Percentiles rank a stretch among this genome's conserved stretches.
Conservation (phyloP, 2,797 vertebrate species). For the Poliocrania exsul region DNA sequence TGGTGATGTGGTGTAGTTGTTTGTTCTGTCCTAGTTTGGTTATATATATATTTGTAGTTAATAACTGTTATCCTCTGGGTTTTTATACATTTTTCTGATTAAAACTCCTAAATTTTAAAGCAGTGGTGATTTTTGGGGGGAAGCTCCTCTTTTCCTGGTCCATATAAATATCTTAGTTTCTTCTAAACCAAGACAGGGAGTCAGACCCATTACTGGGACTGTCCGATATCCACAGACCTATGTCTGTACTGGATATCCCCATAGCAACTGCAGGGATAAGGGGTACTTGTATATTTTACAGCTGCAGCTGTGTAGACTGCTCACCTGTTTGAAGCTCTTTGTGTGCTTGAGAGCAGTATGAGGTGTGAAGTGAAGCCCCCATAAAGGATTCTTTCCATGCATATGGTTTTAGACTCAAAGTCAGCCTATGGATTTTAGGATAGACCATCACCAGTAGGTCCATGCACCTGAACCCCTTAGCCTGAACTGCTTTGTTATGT, state of each 20-base stretch:
- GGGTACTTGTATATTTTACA: rapidly evolving
- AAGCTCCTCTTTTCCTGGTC: too few relatives aligned
- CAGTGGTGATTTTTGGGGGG: too few relatives aligned
- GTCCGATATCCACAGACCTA: neutral
- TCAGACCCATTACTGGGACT: neutral
- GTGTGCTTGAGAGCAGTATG: rapidly evolving
- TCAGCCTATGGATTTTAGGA: neutral
- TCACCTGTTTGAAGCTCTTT: neutral
- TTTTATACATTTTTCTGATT: too few relatives aligned
- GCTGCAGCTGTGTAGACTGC: rapidly evolving
- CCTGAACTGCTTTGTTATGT: neutral
- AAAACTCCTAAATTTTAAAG: too few relatives aligned
- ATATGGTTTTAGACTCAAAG: neutral
- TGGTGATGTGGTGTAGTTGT: too few relatives aligned
- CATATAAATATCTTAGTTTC: too few relatives aligned
- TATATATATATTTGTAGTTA: too few relatives aligned
- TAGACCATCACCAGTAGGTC: neutral
- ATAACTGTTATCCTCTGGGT: too few relatives aligned
- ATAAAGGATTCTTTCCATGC: neutral
- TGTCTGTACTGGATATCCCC: neutral
- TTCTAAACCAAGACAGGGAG: neutral
- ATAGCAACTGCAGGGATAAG: neutral
- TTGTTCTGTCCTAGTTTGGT: too few relatives aligned
- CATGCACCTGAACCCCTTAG: neutral
- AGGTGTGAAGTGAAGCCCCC: neutral